Conservation (phyloP, 2,113 vertebrate species). For the Anhinga anhinga region DNA sequence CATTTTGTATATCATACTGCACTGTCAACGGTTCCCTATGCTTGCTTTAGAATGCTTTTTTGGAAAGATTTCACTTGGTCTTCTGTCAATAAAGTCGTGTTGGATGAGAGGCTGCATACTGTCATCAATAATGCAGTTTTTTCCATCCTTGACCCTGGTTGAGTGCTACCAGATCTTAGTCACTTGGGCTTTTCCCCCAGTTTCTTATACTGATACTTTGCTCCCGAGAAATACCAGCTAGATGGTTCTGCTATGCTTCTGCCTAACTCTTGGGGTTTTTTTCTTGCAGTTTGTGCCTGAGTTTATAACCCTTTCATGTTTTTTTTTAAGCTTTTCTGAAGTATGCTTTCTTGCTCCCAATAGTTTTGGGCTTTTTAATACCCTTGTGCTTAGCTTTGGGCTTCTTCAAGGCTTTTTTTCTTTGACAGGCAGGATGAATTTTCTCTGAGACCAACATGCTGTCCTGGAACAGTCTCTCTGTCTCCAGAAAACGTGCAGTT, state of each 20-base stretch:
- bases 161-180: neutral
- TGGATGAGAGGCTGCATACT: neutral
- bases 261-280: neutral
- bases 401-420: neutral
- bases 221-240: neutral
- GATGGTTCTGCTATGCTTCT: neutral
- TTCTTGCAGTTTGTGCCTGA: neutral
- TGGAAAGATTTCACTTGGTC: neutral
- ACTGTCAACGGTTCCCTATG: neutral
- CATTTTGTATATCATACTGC: neutral
- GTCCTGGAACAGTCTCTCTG: neutral
- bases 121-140: neutral
- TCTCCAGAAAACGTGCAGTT: neutral
- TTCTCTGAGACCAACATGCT: neutral
- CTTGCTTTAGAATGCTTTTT: neutral
- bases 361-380: neutral
- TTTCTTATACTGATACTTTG: neutral
- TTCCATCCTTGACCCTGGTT: neutral
- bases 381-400: neutral
- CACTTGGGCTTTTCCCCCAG: neutral
- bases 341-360: neutral
- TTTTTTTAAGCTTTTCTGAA: neutral
- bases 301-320: neutral
- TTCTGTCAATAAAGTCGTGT: neutral
- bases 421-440: neutral